A percentile compares a stretch with the other conserved stretches of the same genome.
phyloP scores from a whole-genome alignment of 1,140 invertebrate species.

The Triops longicaudatus region DNA sequence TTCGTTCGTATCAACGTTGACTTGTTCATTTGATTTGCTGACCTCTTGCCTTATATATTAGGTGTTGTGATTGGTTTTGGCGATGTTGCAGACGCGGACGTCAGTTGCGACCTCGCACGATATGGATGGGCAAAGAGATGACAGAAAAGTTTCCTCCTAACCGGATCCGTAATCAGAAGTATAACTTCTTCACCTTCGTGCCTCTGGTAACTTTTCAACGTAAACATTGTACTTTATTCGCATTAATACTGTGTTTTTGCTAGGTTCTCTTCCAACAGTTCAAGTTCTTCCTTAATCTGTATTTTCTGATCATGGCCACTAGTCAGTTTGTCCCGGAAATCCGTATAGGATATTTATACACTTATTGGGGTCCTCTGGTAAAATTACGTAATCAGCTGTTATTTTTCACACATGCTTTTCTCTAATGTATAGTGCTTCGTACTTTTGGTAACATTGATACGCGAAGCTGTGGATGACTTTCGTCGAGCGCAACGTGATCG shows the following conservation, averaged over 20 bases:
- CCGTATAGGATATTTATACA: constrained; percentile 93
- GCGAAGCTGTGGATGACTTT: constrained; percentile 95
- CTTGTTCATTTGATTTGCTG: background rate
- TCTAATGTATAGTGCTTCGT: constrained; percentile 71
- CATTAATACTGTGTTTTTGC: constrained; percentile 36
- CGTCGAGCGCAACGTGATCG: constrained; percentile 82
- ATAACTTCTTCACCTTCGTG: constrained; percentile 95
- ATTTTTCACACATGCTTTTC: constrained; percentile 24
- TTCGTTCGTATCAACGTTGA: constrained; percentile 29
- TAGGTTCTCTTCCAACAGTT: constrained; percentile 95
- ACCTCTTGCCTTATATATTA: constrained; percentile 38
- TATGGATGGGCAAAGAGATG: constrained; percentile 46
- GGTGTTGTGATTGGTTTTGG: constrained; percentile 56
- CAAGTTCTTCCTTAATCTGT: constrained; percentile 97
- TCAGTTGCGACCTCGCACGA: constrained; percentile 54
- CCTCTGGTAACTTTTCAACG: constrained; percentile 65
- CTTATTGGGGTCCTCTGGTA: constrained; percentile 95
- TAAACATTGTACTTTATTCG: constrained; percentile 21
- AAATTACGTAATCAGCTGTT: constrained; percentile 35
- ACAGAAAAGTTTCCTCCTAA: constrained; percentile 77
- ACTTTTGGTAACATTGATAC: constrained; percentile 84
- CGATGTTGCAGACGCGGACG: constrained; percentile 56
- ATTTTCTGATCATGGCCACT: constrained; percentile 95
- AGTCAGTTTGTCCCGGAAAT: constrained; percentile 97
- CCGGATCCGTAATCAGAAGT: constrained; percentile 98